Evolutionary conservation across 2,888 invertebrate species (phyloP).

Genomic region (Chrysolina haemoptera): DNA sequence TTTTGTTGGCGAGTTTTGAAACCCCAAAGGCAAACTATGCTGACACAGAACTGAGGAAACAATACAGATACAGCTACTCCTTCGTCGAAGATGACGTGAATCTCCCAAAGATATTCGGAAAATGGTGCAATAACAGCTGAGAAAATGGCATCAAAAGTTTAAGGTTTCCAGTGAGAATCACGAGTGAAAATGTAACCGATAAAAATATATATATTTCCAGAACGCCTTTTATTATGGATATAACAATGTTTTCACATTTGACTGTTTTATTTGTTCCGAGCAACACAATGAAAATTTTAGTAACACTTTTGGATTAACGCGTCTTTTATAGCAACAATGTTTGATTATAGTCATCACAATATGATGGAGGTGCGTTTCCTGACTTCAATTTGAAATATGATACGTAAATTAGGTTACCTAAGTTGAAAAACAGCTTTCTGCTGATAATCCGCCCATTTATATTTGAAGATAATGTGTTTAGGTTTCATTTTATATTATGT

Average conservation of each 20-base stretch:
- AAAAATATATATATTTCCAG: slow-evolving; percentile 1
- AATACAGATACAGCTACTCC: too few species aligned
- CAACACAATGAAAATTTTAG: neutral
- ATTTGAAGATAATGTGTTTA: too few species aligned
- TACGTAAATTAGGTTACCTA: too few species aligned
- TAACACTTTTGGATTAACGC: neutral
- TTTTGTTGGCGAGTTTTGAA: too few species aligned
- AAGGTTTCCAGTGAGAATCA: neutral
- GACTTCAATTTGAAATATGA: too few species aligned
- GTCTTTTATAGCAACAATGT: neutral
- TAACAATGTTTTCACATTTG: neutral
- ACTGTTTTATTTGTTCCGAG: neutral
- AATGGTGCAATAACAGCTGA: neutral
- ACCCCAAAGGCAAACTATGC: too few species aligned
- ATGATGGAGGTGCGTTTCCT: neutral
- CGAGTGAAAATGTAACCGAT: neutral
- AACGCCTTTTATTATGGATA: neutral
- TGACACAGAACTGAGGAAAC: too few species aligned
- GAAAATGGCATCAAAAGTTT: neutral
- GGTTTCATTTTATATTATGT: too few species aligned
- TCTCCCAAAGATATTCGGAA: neutral
- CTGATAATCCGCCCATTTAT: too few species aligned
- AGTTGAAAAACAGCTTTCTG: too few species aligned
- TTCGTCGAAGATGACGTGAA: too few species aligned
- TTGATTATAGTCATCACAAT: neutral